Percentiles rank a stretch among this genome's conserved stretches.
phyloP scores from a whole-genome alignment of 2,797 vertebrate species.

The Champsocephalus esox region DNA sequence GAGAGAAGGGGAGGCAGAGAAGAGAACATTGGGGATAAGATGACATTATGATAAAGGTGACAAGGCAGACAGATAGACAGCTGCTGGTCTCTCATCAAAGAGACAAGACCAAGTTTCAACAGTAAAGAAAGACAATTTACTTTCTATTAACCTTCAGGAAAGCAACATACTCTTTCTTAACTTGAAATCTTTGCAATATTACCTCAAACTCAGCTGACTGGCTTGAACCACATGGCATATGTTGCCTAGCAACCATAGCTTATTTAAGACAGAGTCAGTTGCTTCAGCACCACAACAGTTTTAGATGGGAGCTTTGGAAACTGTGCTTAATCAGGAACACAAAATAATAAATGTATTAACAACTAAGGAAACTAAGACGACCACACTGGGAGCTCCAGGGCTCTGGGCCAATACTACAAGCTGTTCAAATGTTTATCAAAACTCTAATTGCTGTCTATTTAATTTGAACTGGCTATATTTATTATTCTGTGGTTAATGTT shows the following conservation, averaged over 20 bases:
- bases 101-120: conserved; percentile 7
- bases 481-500: background rate
- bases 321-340: conserved; percentile 18
- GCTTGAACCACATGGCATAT: conserved; percentile 10
- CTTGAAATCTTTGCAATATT: conserved; percentile 1
- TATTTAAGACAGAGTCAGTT: conserved; percentile 33
- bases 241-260: conserved; percentile 60
- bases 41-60: conserved; percentile 42
- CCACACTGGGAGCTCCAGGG: conserved; percentile 10
- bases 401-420: conserved; percentile 3
- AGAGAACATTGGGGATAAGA: conserved; percentile 32
- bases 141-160: background rate
- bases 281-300: conserved; percentile 20
- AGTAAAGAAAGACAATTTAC: conserved; percentile 9
- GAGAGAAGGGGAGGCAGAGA: conserved; percentile 41
- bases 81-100: conserved; percentile 25
- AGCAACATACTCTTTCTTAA: background rate
- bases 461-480: background rate
- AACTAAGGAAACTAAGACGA: conserved; percentile 9
- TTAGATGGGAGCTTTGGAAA: conserved; percentile 31
- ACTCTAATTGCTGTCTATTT: conserved; percentile 3
- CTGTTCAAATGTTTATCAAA: conserved; percentile 8
- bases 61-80: conserved; percentile 37
- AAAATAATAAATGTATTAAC: conserved; percentile 20
- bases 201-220: conserved; percentile 33